Evolutionary conservation across 2,888 invertebrate genomes (phyloP), one percentile per base, ranked within the genome.

Genomic region (Antheraea yamamai): DNA sequence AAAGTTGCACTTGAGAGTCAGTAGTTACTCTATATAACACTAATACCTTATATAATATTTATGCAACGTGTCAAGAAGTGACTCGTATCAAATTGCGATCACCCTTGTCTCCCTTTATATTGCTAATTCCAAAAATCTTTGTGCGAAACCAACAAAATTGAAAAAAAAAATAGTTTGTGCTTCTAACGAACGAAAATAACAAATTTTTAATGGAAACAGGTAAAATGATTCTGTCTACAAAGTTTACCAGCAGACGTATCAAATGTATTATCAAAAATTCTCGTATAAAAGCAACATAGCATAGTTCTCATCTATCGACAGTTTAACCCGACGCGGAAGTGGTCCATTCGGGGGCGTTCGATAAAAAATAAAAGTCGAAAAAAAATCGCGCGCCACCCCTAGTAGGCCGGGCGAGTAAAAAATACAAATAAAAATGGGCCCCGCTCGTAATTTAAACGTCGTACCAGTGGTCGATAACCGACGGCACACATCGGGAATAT

Each of bases 381-480:
- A 93, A 93, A 93, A 93, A 81, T 81, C 79, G 77, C 84, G 86
- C 88, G 87, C 92, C 92, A 92, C 93, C 93, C 94, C 94, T 92
- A 91, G 93, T 92, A 91, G 93, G 92, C 92, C 85, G 88, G 87
- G 84, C 85, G 87, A 84, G 81, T 76, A 92, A 94, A 93, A 92
- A 91, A 66, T 66, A 87, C 88, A 88, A 89, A 92, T 89, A 92
- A 92, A 92, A 92, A 89, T 89, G 87, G 88, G 87, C 88, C 90
- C 85, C 88, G 88, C 87, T 89, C 94, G 93, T 94, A 94, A 94
- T 94, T 94, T 94, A 94, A 92, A 89, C 92, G 92, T 90, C 88
- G 89, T 89, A 88, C 89, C 91, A 91, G 92, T 88, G 88, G 92
- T 89, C 89, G 88, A 88, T 91, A 92, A 91, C 91, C 88, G 80